A percentile compares a stretch with the other conserved stretches of the same genome.
These are phyloP conservation scores for Megaptera novaeangliae DNA, from an alignment of 2,113 vertebrate species.

Conservation along the genomic window DNA sequence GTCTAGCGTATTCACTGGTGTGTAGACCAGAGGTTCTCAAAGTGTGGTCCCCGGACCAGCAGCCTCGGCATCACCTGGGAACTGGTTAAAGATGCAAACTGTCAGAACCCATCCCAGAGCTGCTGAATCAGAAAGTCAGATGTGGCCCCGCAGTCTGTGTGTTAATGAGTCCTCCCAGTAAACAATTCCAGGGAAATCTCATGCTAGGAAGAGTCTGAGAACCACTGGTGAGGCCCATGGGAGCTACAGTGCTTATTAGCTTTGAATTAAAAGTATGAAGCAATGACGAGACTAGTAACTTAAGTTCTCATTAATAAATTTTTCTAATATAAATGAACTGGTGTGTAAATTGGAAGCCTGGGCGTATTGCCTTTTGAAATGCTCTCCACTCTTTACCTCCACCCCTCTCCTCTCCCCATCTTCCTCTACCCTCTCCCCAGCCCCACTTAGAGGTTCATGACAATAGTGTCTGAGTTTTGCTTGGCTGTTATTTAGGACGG, in stretches of 20 bases:
- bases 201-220: background rate
- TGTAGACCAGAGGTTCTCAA: background rate
- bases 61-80: background rate
- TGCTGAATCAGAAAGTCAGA: background rate
- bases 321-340: background rate
- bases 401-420: accelerated
- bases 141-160: background rate
- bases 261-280: background rate
- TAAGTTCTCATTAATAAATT: background rate
- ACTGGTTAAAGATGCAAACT: background rate
- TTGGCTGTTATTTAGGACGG: background rate
- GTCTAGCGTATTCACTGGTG: background rate
- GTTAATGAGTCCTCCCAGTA: background rate
- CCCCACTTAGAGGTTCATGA: background rate
- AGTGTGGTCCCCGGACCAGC: background rate
- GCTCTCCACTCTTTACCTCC: accelerated
- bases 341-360: background rate
- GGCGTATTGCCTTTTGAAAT: background rate
- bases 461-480: background rate
- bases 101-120: background rate
- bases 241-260: background rate
- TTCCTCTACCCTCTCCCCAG: background rate
- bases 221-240: background rate
- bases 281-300: background rate
- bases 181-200: background rate